phyloP scores from a whole-genome alignment of 2,797 vertebrate species.

The Schizopygopsis malacanthus region DNA sequence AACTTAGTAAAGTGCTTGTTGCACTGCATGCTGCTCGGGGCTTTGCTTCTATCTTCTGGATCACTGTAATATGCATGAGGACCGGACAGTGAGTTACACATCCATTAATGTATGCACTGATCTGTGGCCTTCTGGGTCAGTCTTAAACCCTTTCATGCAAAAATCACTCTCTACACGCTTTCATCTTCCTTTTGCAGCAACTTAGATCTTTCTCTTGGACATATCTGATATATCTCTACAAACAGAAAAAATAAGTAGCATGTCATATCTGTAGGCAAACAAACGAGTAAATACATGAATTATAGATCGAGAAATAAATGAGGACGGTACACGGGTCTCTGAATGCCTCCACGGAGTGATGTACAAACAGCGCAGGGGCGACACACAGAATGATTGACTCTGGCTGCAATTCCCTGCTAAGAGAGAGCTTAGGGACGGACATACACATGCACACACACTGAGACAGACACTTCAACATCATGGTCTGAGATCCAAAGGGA shows the following conservation, averaged over 20 bases:
- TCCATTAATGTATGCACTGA: slow-evolving; percentile 34
- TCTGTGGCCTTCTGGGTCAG: slow-evolving; percentile 53
- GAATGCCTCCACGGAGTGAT: slow-evolving; percentile 51
- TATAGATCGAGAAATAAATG: slow-evolving; percentile 56
- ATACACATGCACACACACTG: slow-evolving; percentile 36
- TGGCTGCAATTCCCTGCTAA: slow-evolving; percentile 41
- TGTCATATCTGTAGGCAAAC: slow-evolving; percentile 60
- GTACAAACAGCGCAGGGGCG: slow-evolving; percentile 47
- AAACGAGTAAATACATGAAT: slow-evolving; percentile 61
- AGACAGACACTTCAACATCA: slow-evolving; percentile 59
- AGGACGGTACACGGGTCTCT: slow-evolving; percentile 42
- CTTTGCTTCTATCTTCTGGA: slow-evolving; percentile 53
- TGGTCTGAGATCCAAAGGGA: slow-evolving; percentile 71
- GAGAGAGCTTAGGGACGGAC: slow-evolving; percentile 40
- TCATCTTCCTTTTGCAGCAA: slow-evolving; percentile 52
- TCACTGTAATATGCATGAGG: slow-evolving; percentile 68
- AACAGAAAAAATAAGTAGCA: slow-evolving; percentile 64
- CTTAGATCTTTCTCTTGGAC: slow-evolving; percentile 55
- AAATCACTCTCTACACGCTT: slow-evolving; percentile 49
- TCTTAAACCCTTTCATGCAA: slow-evolving; percentile 51
- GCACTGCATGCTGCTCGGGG: neutral
- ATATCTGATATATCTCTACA: slow-evolving; percentile 62
- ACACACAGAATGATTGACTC: slow-evolving; percentile 47
- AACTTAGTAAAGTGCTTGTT: slow-evolving; percentile 22
- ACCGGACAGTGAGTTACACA: slow-evolving; percentile 63